Conservation (phyloP, 2,797 vertebrate genomes). For the Myotis daubentonii region DNA sequence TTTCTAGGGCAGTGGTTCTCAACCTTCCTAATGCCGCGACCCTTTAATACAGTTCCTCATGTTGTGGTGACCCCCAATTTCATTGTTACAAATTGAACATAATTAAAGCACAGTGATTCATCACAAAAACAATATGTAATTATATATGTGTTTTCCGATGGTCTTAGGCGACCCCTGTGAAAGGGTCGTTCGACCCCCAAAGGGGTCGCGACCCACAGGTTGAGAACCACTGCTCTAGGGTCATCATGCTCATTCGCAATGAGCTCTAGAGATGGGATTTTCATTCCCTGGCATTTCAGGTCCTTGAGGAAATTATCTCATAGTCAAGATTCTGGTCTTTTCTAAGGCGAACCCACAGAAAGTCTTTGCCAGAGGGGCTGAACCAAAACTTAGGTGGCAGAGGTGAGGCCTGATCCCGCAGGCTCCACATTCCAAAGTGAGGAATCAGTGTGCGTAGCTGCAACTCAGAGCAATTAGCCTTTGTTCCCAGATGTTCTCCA, state of each 20-base stretch:
- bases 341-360: not conserved
- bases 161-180: too few species aligned
- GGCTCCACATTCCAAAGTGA: conserved; percentile 53
- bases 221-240: not conserved
- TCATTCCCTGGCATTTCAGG: not conserved
- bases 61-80: too few species aligned
- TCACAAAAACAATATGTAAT: too few species aligned
- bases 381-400: not conserved
- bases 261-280: not conserved
- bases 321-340: not conserved
- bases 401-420: not conserved
- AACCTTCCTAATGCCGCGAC: too few species aligned
- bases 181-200: too few species aligned
- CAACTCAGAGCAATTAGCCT: conserved; percentile 80
- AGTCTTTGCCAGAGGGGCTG: not conserved
- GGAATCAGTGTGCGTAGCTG: conserved; percentile 76
- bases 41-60: too few species aligned
- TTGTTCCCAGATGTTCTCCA: conserved; percentile 79
- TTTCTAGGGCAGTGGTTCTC: not conserved
- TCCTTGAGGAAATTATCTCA: not conserved
- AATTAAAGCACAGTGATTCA: too few species aligned
- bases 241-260: not conserved
- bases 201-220: too few species aligned
- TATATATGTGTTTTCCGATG: too few species aligned
- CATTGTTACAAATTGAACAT: too few species aligned